Evolutionary conservation across 1,140 invertebrate species (phyloP).

Genomic region (Drosophila prosaltans): DNA sequence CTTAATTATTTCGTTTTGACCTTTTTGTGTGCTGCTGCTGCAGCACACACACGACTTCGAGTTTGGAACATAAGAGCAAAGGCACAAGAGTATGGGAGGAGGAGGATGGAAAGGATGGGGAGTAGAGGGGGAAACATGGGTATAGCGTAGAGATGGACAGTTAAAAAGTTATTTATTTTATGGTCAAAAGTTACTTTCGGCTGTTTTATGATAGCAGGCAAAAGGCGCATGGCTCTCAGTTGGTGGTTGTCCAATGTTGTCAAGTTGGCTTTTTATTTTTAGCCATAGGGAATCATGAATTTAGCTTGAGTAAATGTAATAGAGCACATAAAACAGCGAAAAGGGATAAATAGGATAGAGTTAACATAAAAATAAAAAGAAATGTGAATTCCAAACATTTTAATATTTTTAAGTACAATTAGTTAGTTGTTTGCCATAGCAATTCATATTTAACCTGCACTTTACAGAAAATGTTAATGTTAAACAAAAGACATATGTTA

Average conservation of each 20-base stretch:
- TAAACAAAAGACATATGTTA: too few species aligned
- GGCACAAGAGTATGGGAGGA: neutral
- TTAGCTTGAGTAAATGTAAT: neutral
- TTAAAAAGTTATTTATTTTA: conserved; percentile 81
- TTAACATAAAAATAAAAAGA: too few species aligned
- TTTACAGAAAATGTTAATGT: too few species aligned
- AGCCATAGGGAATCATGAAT: neutral
- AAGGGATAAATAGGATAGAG: too few species aligned
- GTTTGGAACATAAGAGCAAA: neutral
- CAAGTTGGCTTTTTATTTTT: neutral
- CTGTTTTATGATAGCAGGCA: conserved; percentile 55
- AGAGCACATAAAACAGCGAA: neutral
- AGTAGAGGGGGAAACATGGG: conserved; percentile 6
- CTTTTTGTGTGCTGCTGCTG: conserved; percentile 54
- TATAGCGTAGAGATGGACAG: conserved; percentile 60
- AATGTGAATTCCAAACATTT: too few species aligned
- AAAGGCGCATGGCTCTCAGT: conserved; percentile 17
- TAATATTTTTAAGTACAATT: too few species aligned
- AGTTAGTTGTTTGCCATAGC: too few species aligned
- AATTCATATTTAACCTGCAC: too few species aligned
- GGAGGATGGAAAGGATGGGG: too few species aligned
- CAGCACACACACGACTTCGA: conserved; percentile 14
- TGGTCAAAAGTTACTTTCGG: conserved; percentile 79
- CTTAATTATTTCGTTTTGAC: conserved; percentile 79
- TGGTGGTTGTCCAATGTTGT: neutral